Conservation (phyloP, 2,113 vertebrate genomes). For the Mus pahari region DNA sequence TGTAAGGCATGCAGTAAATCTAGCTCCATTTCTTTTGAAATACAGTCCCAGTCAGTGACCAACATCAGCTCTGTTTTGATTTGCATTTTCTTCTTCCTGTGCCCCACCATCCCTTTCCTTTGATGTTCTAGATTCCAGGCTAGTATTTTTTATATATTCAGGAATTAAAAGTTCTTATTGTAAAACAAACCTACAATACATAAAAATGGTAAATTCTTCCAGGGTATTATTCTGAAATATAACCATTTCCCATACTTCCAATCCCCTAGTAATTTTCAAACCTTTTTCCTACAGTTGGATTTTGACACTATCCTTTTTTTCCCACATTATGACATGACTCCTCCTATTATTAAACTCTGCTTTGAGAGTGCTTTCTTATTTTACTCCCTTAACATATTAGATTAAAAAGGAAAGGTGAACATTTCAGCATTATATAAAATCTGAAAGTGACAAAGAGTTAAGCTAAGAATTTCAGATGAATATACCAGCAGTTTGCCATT, state of each 20-base stretch:
- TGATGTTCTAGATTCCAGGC: constrained; percentile 37
- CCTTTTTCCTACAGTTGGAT: constrained; percentile 74
- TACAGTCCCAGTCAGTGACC: constrained; percentile 53
- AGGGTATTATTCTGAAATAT: constrained; percentile 75
- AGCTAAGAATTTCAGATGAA: constrained; percentile 86
- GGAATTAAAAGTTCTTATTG: constrained; percentile 68
- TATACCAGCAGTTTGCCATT: constrained; percentile 88
- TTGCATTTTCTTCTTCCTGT: constrained; percentile 35
- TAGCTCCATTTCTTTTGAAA: constrained; percentile 51
- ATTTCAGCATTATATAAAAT: constrained; percentile 85
- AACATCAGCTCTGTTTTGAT: constrained; percentile 39
- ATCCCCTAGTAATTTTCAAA: constrained; percentile 67
- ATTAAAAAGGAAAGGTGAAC: constrained; percentile 84
- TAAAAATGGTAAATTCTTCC: constrained; percentile 71
- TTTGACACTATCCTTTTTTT: constrained; percentile 72
- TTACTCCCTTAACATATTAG: constrained; percentile 83
- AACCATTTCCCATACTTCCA: constrained; percentile 61
- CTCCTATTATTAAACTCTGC: constrained; percentile 78
- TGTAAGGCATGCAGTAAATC: constrained; percentile 48
- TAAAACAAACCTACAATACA: constrained; percentile 70
- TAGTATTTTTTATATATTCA: constrained; percentile 64
- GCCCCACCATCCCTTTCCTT: not conserved
- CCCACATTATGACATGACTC: constrained; percentile 60
- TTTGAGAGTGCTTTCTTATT: constrained; percentile 79
- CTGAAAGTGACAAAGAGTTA: constrained; percentile 88